These are phyloP conservation scores for Radopholus similis DNA, from an alignment of 1,140 invertebrate genomes.

Conservation along the genomic window DNA sequence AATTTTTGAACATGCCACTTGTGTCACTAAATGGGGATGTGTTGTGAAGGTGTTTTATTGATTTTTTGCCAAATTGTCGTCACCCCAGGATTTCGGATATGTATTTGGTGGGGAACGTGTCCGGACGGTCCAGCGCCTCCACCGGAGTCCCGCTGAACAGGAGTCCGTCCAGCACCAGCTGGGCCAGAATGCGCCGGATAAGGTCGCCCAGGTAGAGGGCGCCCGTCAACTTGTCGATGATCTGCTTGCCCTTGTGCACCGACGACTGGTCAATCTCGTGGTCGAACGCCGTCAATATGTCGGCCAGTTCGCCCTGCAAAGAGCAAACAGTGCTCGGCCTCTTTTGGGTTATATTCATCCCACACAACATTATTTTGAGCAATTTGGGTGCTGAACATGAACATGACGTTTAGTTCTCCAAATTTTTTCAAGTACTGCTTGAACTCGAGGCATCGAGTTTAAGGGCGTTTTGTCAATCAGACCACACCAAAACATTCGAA, in stretches of 20 bases:
- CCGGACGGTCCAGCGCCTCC: constrained; percentile 47
- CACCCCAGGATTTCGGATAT: constrained; percentile 58
- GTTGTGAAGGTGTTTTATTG: constrained; percentile 8
- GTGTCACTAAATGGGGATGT: constrained; percentile 45
- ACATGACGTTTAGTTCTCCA: too few relatives aligned
- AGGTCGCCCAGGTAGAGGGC: constrained; percentile 58
- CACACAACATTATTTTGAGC: too few relatives aligned
- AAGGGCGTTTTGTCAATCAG: too few relatives aligned
- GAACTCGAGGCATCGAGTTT: too few relatives aligned
- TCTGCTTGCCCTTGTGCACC: constrained; percentile 56
- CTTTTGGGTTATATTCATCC: too few relatives aligned
- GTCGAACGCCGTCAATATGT: constrained; percentile 57
- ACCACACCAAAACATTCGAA: too few relatives aligned
- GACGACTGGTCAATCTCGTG: constrained; percentile 53
- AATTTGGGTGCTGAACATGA: too few relatives aligned
- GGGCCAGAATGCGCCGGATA: constrained; percentile 51
- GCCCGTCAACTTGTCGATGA: constrained; percentile 60
- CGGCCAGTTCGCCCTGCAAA: constrained; percentile 48
- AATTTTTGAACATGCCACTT: constrained; percentile 49
- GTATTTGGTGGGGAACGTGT: constrained; percentile 59
- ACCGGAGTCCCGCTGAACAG: constrained; percentile 50
- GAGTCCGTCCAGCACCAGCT: constrained; percentile 48
- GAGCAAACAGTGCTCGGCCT: too few relatives aligned
- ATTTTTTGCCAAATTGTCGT: constrained; percentile 2
- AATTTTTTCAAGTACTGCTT: too few relatives aligned